Evolutionary conservation across 2,888 invertebrate genomes (phyloP).

Genomic region (Eueremaeus valkanovi): DNA sequence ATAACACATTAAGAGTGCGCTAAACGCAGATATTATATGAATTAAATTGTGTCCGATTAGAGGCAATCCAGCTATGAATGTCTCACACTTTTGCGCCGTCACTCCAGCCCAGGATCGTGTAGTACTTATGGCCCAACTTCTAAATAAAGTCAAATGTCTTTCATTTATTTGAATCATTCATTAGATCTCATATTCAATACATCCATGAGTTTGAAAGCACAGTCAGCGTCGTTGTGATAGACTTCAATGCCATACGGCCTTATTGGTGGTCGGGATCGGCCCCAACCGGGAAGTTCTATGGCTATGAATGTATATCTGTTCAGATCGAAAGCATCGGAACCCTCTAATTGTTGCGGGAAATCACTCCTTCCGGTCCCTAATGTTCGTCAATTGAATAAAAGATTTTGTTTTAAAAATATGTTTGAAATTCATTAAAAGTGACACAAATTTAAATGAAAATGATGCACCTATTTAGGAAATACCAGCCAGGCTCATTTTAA

Average conservation of each 20-base stretch:
- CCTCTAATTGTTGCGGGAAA: slow-evolving; percentile 31
- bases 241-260: slow-evolving; percentile 34
- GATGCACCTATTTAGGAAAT: too few relatives aligned
- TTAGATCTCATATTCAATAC: not conserved
- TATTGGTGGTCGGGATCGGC: slow-evolving; percentile 35
- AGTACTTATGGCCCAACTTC: slow-evolving; percentile 29
- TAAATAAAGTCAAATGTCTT: not conserved
- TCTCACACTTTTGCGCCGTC: slow-evolving; percentile 40
- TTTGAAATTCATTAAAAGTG: not conserved
- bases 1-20: slow-evolving; percentile 6
- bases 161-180: too few relatives aligned
- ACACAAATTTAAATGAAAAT: too few relatives aligned
- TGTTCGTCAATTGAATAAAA: not conserved
- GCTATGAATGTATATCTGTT: slow-evolving; percentile 36
- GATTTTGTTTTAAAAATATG: not conserved
- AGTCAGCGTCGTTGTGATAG: slow-evolving; percentile 31
- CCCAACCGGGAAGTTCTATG: slow-evolving; percentile 38
- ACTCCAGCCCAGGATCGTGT: slow-evolving; percentile 37
- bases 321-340: slow-evolving; percentile 33
- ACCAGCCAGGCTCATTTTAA: too few relatives aligned
- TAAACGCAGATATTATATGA: too few relatives aligned
- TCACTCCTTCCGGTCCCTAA: slow-evolving; percentile 38
- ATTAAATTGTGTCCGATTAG: too few relatives aligned
- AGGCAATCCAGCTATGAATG: too few relatives aligned
- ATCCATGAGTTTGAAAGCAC: slow-evolving; percentile 38